These are phyloP conservation scores for Eptesicus fuscus DNA, from an alignment of 2,113 vertebrate genomes.

Conservation along the genomic window DNA sequence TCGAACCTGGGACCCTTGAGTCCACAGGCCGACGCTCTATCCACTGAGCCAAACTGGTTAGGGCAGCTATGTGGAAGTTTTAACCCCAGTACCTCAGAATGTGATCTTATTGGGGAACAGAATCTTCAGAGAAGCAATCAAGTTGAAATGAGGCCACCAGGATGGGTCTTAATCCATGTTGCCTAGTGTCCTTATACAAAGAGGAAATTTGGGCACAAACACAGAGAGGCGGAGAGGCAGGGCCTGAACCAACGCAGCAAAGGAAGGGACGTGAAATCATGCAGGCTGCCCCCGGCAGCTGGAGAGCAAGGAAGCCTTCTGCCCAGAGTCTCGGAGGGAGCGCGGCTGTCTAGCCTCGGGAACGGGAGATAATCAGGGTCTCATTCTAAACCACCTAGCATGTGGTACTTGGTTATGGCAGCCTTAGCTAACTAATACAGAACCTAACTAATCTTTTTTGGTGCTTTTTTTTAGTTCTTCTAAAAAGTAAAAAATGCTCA, in stretches of 20 bases:
- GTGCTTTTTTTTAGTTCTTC: not conserved
- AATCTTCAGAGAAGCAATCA: not conserved
- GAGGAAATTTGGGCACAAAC: not conserved
- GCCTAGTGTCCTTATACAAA: not conserved
- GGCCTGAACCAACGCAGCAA: accelerated
- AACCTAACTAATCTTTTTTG: not conserved
- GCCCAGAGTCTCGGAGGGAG: too few species aligned
- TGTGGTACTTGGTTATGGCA: not conserved
- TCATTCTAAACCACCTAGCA: not conserved
- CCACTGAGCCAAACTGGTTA: too few species aligned
- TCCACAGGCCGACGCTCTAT: too few species aligned
- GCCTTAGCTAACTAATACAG: not conserved
- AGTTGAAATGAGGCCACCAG: not conserved
- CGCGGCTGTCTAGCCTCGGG: not conserved
- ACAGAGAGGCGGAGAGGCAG: not conserved
- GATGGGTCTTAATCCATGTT: not conserved
- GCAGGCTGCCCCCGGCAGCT: not conserved
- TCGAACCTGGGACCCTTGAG: too few species aligned
- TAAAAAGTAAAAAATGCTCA: not conserved
- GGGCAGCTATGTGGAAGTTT: not conserved
- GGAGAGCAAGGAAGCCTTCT: not conserved
- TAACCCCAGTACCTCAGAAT: not conserved
- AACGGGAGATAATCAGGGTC: not conserved
- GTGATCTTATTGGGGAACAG: not conserved
- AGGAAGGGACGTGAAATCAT: not conserved